Evolutionary conservation across 2,113 vertebrate genomes (phyloP), one percentile per base, ranked within the genome.

Genomic region (Xiphophorus hellerii): DNA sequence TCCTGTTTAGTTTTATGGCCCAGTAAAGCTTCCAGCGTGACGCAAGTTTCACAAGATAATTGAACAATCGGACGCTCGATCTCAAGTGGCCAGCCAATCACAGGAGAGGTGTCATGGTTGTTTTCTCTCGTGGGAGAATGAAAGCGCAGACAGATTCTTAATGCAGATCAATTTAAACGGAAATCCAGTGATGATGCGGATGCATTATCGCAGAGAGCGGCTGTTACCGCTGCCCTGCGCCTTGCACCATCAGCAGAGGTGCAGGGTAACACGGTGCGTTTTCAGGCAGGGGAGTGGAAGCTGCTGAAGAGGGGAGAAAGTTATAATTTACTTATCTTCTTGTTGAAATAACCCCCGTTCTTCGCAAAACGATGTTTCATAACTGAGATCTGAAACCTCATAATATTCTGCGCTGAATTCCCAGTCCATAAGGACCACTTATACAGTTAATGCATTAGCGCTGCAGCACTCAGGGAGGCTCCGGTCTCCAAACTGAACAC

Each of bases 51-150:
- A 25, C 69, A 69, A 28, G 8, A 69, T 86, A 83, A 86, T 71
- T 77, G 77, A 84, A 80, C 86, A 80, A 78, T 73, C 13, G 37
- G 68, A 62, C 73, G 80, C 86, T 89, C 90, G 84, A 92, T 87
- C 83, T 77, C 74, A 68, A 85, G 61, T 74, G 62, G 78, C 69
- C 62, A 74, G 61, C 79, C 77, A 76, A 85, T 65, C 48, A 69
- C 42, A 74, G 6, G 7, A 71, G 77, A 78, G 70, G 70, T 37
- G 48, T 35, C 10, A 28, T 44, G 66, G 68, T 69, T 81, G 73
- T 68, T 62, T 73, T 54, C 28, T 37, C 60, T 54, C 22, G 25
- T 39, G 62, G 44, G 61, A 79, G 81, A 73, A 58, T 77, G 81
- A 73, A 58, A 8, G 69, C 39, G 74, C 69, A 22, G 75, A 64